Evolutionary conservation across 1,140 invertebrate genomes (phyloP), one percentile per base, ranked within the genome.

Genomic region (Conopomorpha cramerella): DNA sequence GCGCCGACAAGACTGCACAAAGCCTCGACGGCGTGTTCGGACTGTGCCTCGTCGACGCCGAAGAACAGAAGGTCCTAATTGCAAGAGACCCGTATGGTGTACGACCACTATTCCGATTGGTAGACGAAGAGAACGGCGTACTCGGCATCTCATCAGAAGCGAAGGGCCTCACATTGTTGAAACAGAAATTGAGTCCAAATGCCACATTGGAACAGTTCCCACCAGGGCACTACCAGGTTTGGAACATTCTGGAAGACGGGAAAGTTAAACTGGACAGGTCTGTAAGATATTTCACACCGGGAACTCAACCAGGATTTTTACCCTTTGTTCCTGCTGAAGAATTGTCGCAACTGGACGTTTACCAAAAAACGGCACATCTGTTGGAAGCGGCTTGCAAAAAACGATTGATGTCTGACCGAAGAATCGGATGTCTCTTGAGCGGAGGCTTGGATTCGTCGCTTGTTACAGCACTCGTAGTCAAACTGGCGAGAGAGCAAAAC

Each of bases 381-480:
- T 73, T 90, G 17, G 82, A 83, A 38, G 79, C 78, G 35, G 81
- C 87, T 26, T 84, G 88, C 16, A 68, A 80, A 44, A 90, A 90
- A 51, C 72, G 87, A 37, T 55, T 90, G 31, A 89, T 90, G 87
- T 81, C 86, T 1, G 86, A 90, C 14, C 72, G 87, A 51, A 67
- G 84, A 49, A 85, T 90, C 31, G 88, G 88, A 2, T 90, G 86
- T 54, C 48, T 79, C 19, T 39, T 79, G 0, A 78, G 73, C 28
- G 93, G 94, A 34, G 94, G 94, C 4, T 74, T 96, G 13, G 94
- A 96, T 70, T 95, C 92, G 0, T 94, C 91, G 49, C 71, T 96
- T 8, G 82, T 95, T n/a, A 87, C 93, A 3, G 86, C 89, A 17
- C 65, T 92, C 17, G 79, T 90, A 16, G 84, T 86, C 1, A 86